Conservation (phyloP, 2,888 invertebrate species). For the Smittia sp. region DNA sequence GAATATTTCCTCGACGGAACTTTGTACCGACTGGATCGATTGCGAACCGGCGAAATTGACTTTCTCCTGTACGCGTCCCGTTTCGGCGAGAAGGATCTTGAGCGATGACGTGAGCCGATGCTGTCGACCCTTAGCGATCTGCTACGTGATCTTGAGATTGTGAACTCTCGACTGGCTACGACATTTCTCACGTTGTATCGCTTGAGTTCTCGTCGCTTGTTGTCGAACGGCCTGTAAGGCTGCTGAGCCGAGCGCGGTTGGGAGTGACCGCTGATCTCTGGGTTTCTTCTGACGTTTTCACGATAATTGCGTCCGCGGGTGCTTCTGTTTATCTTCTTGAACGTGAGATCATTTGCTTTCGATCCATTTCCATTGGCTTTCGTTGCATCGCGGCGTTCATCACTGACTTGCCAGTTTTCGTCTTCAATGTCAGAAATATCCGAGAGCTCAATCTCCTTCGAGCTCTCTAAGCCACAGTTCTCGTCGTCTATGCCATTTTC, state of each 20-base stretch:
- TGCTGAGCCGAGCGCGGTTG: slow-evolving; percentile 43
- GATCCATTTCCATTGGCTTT: slow-evolving; percentile 49
- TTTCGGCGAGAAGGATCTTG: slow-evolving; percentile 45
- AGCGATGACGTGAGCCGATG: slow-evolving; percentile 45
- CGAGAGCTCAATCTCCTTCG: slow-evolving; percentile 25
- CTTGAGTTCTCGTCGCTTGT: slow-evolving; percentile 70
- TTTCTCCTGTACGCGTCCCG: slow-evolving; percentile 13
- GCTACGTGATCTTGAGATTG: slow-evolving; percentile 46
- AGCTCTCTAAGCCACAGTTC: slow-evolving; percentile 45
- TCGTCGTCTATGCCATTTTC: slow-evolving; percentile 54
- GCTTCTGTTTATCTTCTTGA: slow-evolving; percentile 77
- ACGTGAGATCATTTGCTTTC: slow-evolving; percentile 59
- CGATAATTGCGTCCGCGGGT: slow-evolving; percentile 77
- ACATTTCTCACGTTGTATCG: slow-evolving; percentile 80
- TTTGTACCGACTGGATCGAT: slow-evolving; percentile 41
- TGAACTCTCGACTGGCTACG: slow-evolving; percentile 63
- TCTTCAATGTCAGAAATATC: slow-evolving; percentile 41
- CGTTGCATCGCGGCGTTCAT: slow-evolving; percentile 47
- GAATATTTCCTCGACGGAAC: slow-evolving; percentile 43
- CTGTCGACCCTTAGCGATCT: slow-evolving; percentile 44
- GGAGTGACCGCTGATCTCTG: neutral
- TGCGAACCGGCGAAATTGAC: slow-evolving; percentile 41
- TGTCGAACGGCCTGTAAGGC: slow-evolving; percentile 17
- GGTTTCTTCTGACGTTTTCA: slow-evolving; percentile 54
- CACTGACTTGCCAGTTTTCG: slow-evolving; percentile 48